Evolutionary conservation across 2,113 vertebrate genomes (phyloP).

Genomic region (Onychostoma macrolepis): DNA sequence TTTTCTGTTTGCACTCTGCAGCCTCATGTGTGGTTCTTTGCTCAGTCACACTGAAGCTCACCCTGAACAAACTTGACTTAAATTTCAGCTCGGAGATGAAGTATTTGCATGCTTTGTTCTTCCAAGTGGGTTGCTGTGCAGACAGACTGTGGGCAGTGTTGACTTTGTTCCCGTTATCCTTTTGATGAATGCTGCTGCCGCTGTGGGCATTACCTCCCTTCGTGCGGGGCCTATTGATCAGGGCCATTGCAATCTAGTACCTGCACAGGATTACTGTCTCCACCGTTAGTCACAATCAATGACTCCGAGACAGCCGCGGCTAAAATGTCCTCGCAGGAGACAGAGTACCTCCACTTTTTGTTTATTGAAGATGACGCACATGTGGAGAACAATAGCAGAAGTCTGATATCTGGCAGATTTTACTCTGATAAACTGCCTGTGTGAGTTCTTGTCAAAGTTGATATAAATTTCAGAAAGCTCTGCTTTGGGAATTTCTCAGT

Average conservation of each 20-base stretch:
- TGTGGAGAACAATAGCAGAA: slow-evolving; percentile 19
- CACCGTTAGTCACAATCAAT: slow-evolving; percentile 43
- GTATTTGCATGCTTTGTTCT: slow-evolving; percentile 40
- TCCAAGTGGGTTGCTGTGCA: slow-evolving; percentile 22
- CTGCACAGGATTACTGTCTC: slow-evolving; percentile 43
- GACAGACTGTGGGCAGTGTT: slow-evolving; percentile 43
- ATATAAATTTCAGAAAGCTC: not conserved
- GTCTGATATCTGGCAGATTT: slow-evolving; percentile 28
- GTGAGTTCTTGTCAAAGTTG: slow-evolving; percentile 23
- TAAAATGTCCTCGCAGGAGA: slow-evolving; percentile 35
- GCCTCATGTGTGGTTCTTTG: not conserved
- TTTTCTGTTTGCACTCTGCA: slow-evolving; percentile 6
- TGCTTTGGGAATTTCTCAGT: not conserved
- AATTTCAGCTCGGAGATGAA: slow-evolving; percentile 32
- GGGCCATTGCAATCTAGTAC: slow-evolving; percentile 40
- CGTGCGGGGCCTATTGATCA: slow-evolving; percentile 43
- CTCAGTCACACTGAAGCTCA: not conserved
- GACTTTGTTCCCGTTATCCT: slow-evolving; percentile 37
- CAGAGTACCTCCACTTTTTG: slow-evolving; percentile 38
- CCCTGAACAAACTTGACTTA: slow-evolving; percentile 32
- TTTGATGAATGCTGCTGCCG: slow-evolving; percentile 41
- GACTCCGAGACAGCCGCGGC: slow-evolving; percentile 16
- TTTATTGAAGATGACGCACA: slow-evolving; percentile 30
- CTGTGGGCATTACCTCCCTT: slow-evolving; percentile 44
- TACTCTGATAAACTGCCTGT: slow-evolving; percentile 24